A percentile compares a stretch with the other conserved stretches of the same genome.
phyloP scores from a whole-genome alignment of 2,888 invertebrate genomes.

The Marronus borbonicus region DNA sequence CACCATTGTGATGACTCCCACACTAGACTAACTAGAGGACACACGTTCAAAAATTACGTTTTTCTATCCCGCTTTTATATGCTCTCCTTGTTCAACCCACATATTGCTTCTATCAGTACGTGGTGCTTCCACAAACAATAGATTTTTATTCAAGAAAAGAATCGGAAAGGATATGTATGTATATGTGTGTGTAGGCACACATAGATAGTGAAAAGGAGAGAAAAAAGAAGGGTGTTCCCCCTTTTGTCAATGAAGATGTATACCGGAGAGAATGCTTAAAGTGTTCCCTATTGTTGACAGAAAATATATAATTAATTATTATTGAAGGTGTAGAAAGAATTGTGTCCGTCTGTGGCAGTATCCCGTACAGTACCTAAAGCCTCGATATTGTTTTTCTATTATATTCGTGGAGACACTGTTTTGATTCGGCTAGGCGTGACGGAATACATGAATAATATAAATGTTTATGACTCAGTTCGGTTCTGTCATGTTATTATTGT shows the following conservation, averaged over 20 bases:
- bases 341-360: conserved; percentile 9
- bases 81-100: not conserved
- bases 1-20: conserved; percentile 31
- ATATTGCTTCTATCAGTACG: not conserved
- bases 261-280: not conserved
- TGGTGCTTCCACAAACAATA: conserved; percentile 23
- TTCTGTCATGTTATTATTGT: not conserved
- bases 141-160: conserved; percentile 30
- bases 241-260: conserved; percentile 27
- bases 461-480: conserved; percentile 6
- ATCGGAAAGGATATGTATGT: not conserved
- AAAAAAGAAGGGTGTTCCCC: conserved; percentile 17
- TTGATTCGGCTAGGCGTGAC: conserved; percentile 12
- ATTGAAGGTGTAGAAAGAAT: conserved; percentile 34
- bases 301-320: conserved; percentile 42
- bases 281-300: conserved; percentile 40
- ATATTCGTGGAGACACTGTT: conserved; percentile 7
- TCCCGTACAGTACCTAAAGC: not conserved
- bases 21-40: conserved; percentile 34
- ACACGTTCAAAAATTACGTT: conserved; percentile 32
- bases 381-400: conserved; percentile 17
- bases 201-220: conserved; percentile 2
- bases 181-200: not conserved
- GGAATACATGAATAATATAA: conserved; percentile 20
- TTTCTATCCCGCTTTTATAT: conserved; percentile 3